Percentiles rank a stretch among this genome's conserved stretches.
These are phyloP conservation scores for Microctenopoma steveboyesi DNA, from an alignment of 2,797 vertebrate genomes.

Conservation along the genomic window DNA sequence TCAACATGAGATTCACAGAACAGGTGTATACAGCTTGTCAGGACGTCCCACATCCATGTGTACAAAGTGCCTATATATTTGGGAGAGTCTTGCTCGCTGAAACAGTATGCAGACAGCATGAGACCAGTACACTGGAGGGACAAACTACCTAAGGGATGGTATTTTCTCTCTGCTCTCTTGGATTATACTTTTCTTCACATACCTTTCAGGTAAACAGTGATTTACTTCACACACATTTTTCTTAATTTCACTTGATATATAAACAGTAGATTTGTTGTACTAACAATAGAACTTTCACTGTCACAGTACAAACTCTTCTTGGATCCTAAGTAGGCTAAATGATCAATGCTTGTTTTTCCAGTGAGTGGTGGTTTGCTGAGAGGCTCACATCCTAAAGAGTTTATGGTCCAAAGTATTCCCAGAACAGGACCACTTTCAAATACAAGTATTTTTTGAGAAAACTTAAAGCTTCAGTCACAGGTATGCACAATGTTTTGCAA, in stretches of 20 bases:
- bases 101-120: constrained; percentile 26
- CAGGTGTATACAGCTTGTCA: constrained; percentile 58
- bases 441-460: constrained; percentile 57
- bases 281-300: no score
- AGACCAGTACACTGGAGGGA: constrained; percentile 35
- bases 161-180: constrained; percentile 10
- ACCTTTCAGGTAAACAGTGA: constrained; percentile 53
- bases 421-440: constrained; percentile 43
- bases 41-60: constrained; percentile 50
- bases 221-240: not conserved
- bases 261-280: not conserved
- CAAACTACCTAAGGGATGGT: constrained; percentile 45
- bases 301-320: not conserved
- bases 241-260: not conserved
- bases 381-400: constrained; percentile 46
- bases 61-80: constrained; percentile 76
- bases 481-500: constrained; percentile 18
- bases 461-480: constrained; percentile 62
- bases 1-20: constrained; percentile 76
- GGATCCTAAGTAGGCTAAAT: not conserved
- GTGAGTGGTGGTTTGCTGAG: constrained; percentile 65
- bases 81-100: constrained; percentile 26
- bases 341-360: constrained; percentile 47
- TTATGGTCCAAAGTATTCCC: constrained; percentile 64
- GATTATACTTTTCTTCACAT: constrained; percentile 53